Evolutionary conservation across 2,113 vertebrate genomes (phyloP), one percentile per base, ranked within the genome.

Genomic region (Numenius arquata): DNA sequence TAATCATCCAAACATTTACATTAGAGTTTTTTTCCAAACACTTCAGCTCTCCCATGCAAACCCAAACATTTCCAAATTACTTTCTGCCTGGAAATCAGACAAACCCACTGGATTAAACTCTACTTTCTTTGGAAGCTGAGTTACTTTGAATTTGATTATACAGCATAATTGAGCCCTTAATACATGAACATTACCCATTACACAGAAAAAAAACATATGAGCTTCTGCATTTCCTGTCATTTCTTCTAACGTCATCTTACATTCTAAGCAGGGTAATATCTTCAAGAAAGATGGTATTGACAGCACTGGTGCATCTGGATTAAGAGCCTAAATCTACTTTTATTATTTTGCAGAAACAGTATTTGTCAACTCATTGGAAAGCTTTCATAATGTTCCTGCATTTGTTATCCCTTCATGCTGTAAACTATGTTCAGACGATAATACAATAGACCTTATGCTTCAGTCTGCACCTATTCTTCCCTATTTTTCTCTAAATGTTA

Each of bases 401-500:
- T 68, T 84, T 94, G 78, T 36, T 71, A 63, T 83, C 36, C 4
- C 25, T 48, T 68, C 45, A 11, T 52, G 41, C 6, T 66, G 17
- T 66, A 93, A 95, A 90, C 71, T 52, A 75, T n/a, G n/a, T n/a
- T 41, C 65, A 85, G 17, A 82, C 11, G 22, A 72, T 38, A 50
- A 72, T 6, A 21, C 59, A 75, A 94, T 5, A 70, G 61, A 75
- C 27, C 11, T 85, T 81, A 34, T 30, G 32, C 34, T 76, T 88
- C 6, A 72, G 17, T 26, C 50, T 53, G 50, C 16, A 65, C 41
- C 61, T 75, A 18, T 79, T 93, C 36, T 71, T 67, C 7, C 15
- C 29, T 67, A 12, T 75, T 93, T 90, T 93, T 78, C 87, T 85
- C 58, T 83, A 70, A 65, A 89, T 77, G 92, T 94, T 48, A 97